Evolutionary conservation across 2,888 invertebrate genomes (phyloP), one percentile per base, ranked within the genome.

Genomic region (Vanessa cardui): DNA sequence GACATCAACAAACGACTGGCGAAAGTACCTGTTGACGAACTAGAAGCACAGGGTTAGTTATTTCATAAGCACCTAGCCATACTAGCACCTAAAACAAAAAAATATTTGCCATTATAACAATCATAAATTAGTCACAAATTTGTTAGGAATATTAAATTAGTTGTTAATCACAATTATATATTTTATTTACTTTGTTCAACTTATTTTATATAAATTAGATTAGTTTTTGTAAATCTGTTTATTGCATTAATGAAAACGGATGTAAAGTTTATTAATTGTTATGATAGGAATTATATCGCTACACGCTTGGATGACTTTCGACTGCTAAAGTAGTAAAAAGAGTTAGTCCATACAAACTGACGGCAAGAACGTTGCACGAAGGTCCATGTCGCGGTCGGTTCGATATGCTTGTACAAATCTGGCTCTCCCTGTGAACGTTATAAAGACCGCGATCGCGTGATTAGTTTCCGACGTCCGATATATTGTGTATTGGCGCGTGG

Each of bases 1-100:
- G 97, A 97, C 83, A 96, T 99, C 93, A 98, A 97, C 89, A 98
- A 98, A 88, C 96, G 98, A 82, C 97, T 99, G 66, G 95, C 97
- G 80, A 97, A 98, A 87, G 96, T 98, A 71, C 98, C 99, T 15
- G 97, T 99, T 33, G 99, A 99, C 81, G 98, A 98, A 83, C 94
- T 99, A 62, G 98, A 98, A 85, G 94, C 96, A 70, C 96, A 98
- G 89, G 98, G 98, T 85, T 95, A 95, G 71, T 9, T 50, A 26
- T 44, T 44, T 49, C 18, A 47, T 49, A 15, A 49, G n/a, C 26
- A 50, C 12, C 39, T 39, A 0, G 4, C 26, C 26, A 26, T 26
- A 26, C 26, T 26, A 26, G 4, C 26, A 5, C 26, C 26, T 26
- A 26, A 26, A 1, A 26, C 3, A 26, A 5, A 26, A n/a, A n/a